phyloP scores from a whole-genome alignment of 2,888 invertebrate species.

The Lasius platythorax region DNA sequence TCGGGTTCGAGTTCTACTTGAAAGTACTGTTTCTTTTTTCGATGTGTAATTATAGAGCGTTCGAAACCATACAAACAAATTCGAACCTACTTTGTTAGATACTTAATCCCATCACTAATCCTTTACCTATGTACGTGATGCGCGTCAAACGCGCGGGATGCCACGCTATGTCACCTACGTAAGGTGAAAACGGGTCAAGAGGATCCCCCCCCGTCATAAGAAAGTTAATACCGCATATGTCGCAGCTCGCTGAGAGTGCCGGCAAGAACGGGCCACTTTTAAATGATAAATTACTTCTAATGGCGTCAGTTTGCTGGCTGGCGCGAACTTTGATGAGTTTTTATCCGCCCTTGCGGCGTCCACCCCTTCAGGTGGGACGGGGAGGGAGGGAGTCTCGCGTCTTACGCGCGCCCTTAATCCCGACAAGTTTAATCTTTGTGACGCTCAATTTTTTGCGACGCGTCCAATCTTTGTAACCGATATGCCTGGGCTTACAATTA shows the following conservation, averaged over 20 bases:
- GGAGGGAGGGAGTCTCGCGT: neutral
- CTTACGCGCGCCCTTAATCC: constrained; percentile 47
- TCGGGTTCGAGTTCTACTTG: too few species aligned
- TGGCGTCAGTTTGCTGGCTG: constrained; percentile 51
- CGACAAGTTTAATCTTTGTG: constrained; percentile 53
- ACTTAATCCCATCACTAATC: too few species aligned
- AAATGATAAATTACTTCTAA: constrained; percentile 71
- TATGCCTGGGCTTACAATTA: neutral
- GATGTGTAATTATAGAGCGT: too few species aligned
- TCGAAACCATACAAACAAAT: too few species aligned
- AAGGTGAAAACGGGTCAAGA: constrained; percentile 66
- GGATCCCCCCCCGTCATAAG: constrained; percentile 60
- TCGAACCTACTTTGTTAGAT: too few species aligned
- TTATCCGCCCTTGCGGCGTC: constrained; percentile 29
- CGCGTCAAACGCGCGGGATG: constrained; percentile 30
- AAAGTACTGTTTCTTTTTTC: too few species aligned
- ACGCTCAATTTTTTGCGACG: constrained; percentile 32
- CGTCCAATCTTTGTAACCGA: constrained; percentile 39
- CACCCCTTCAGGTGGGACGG: neutral
- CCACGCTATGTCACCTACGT: constrained; percentile 40
- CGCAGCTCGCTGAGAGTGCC: constrained; percentile 52
- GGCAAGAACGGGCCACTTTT: constrained; percentile 66
- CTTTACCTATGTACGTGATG: constrained; percentile 22
- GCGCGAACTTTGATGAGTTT: constrained; percentile 56
- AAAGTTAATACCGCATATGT: constrained; percentile 70